Base-by-base conservation (phyloP, 2,888 invertebrate genomes). In the Mycalesis mineus region DNA sequence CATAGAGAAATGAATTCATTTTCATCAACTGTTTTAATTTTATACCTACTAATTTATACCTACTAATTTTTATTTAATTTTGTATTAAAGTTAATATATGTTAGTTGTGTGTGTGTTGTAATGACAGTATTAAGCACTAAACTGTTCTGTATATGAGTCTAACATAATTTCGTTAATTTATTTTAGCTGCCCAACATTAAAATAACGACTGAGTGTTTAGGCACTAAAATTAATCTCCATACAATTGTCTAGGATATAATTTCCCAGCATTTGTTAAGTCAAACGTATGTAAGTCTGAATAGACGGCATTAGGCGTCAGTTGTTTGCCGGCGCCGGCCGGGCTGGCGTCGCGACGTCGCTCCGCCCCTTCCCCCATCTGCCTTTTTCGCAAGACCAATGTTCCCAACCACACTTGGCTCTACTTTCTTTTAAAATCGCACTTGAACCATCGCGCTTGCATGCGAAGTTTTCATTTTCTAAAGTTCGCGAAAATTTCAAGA, bases 331-430 rank as follows among this genome's bases (percentile, higher is more conserved):
- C 88, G 87, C 85, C 89, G 74, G 80, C 69, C 82, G 69, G 87
- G 74, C 87, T 88, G 89, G 88, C 89, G 89, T 83, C 89, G 82
- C 80, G 88, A 77, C 86, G 88, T 80, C 87, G 84, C 80, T 73
- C 68, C 69, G 65, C 73, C 63, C 70, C 66, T 67, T 65, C 65
- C 61, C 55, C 60, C 60, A 53, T 63, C 48, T 55, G 58, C 57
- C 65, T 57, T 54, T 44, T 31, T 33, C 45, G 31, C 47, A 31
- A 33, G 45, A 8, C 11, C 9, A 33, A 47, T 48, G 41, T 55
- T 54, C 42, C n/a, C 39, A 39, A 48, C 42, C 45, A 29, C 57
- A 49, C 57, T 58, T 50, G 54, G 39, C 56, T 52, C 51, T 28
- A 33, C 29, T 60, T 48, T 54, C 40, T 39, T 54, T 58, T 52